phyloP scores from a whole-genome alignment of 2,888 invertebrate species.

The Netelia virgata region DNA sequence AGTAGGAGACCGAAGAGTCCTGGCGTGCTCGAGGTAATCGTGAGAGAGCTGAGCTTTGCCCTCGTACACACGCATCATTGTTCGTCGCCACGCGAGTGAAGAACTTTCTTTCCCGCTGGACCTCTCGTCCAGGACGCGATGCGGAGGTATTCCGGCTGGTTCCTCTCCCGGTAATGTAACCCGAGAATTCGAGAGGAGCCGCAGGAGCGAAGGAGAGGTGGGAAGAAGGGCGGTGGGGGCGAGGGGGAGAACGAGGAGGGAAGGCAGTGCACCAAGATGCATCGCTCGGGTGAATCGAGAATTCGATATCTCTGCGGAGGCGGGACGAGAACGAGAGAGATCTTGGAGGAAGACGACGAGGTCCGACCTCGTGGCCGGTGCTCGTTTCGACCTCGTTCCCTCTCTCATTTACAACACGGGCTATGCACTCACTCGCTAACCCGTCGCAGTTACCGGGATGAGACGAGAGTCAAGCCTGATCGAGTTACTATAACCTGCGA shows the following conservation, averaged over 20 bases:
- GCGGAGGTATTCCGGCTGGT: slow-evolving; percentile 57
- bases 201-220: slow-evolving; percentile 28
- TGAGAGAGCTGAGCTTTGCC: slow-evolving; percentile 54
- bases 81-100: slow-evolving; percentile 49
- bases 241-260: slow-evolving; percentile 27
- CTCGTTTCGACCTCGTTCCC: slow-evolving; percentile 59
- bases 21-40: slow-evolving; percentile 42
- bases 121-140: slow-evolving; percentile 32
- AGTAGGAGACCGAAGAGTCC: slow-evolving; percentile 3
- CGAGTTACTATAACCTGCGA: slow-evolving; percentile 71
- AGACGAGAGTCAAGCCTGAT: slow-evolving; percentile 70
- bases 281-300: slow-evolving; percentile 66
- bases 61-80: slow-evolving; percentile 38
- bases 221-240: slow-evolving; percentile 55
- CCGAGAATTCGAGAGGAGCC: slow-evolving; percentile 66
- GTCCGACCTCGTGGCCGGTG: slow-evolving; percentile 52
- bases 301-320: slow-evolving; percentile 70
- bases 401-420: neutral
- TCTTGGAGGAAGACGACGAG: slow-evolving; percentile 57
- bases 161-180: slow-evolving; percentile 52
- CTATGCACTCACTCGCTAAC: slow-evolving; percentile 18
- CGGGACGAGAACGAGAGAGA: slow-evolving; percentile 39
- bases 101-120: slow-evolving; percentile 49
- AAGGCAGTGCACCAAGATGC: slow-evolving; percentile 61
- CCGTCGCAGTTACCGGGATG: slow-evolving; percentile 49